These are phyloP conservation scores for Chloroceryle aenea DNA, from an alignment of 2,113 vertebrate species.

Conservation along the genomic window DNA sequence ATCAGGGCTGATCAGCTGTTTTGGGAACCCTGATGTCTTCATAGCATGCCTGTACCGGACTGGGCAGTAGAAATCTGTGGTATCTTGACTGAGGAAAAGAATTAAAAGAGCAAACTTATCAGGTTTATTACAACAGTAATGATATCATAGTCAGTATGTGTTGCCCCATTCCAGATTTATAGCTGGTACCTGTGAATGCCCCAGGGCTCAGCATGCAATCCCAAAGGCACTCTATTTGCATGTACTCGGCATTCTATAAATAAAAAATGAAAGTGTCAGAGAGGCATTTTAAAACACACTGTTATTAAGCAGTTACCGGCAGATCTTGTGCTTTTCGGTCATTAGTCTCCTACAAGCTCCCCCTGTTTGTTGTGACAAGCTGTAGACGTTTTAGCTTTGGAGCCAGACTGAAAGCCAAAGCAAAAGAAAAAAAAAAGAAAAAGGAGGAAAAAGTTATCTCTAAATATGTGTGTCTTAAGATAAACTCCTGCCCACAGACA, in stretches of 20 bases:
- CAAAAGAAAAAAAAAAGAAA: not conserved
- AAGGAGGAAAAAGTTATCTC: accelerated
- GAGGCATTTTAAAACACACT: not conserved
- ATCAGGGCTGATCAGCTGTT: not conserved
- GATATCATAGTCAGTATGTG: not conserved
- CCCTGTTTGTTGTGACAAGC: not conserved
- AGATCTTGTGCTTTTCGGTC: slow-evolving; percentile 9
- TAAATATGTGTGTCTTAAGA: not conserved
- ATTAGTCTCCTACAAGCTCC: slow-evolving; percentile 8
- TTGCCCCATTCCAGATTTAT: slow-evolving; percentile 15
- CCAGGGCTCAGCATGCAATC: not conserved
- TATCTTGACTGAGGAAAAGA: not conserved
- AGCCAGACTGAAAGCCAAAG: not conserved
- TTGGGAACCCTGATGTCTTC: not conserved
- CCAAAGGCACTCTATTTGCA: slow-evolving; percentile 15
- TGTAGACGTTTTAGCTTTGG: not conserved
- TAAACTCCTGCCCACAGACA: not conserved
- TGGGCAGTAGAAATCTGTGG: not conserved
- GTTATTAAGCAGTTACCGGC: slow-evolving; percentile 22
- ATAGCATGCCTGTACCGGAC: not conserved
- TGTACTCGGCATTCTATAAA: not conserved
- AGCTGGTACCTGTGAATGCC: not conserved
- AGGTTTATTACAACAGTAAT: not conserved
- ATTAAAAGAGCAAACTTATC: not conserved
- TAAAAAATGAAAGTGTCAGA: slow-evolving; percentile 34